phyloP scores from a whole-genome alignment of 92 coral and sea anemone species.

The Ricordea florida region DNA sequence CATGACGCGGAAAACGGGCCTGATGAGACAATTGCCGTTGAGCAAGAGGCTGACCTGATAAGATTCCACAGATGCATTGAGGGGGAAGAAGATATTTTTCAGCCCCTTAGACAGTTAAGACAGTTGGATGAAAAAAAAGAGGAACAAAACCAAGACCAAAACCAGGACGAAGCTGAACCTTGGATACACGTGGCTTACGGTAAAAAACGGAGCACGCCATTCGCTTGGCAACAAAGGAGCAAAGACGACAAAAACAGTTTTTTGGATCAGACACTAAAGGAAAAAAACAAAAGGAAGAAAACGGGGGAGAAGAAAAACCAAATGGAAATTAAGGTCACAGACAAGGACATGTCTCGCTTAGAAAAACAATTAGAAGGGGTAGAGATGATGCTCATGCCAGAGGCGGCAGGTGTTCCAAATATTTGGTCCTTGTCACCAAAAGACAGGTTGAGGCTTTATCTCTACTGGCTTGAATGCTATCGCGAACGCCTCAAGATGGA shows the following conservation, averaged over 20 bases:
- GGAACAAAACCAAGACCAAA: neutral
- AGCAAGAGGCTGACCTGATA: conserved; percentile 4
- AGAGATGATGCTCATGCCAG: conserved; percentile 29
- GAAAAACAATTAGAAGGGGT: neutral
- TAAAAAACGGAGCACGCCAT: too few species aligned
- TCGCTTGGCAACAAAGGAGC: neutral
- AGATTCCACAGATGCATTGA: conserved; percentile 23
- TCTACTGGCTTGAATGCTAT: conserved; percentile 45
- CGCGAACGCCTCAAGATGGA: conserved; percentile 14
- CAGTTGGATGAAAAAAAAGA: neutral
- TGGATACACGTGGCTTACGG: neutral
- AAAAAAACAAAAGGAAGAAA: neutral
- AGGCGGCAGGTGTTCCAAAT: conserved; percentile 16
- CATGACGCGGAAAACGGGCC: neutral
- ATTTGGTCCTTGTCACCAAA: conserved; percentile 54
- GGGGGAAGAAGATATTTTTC: conserved; percentile 28
- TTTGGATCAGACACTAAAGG: neutral
- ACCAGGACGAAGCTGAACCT: conserved; percentile 6
- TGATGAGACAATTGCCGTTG: conserved; percentile 23
- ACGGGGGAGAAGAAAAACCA: conserved; percentile 1
- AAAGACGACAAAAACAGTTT: too few species aligned
- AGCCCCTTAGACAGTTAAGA: neutral
- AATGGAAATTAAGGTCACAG: neutral
- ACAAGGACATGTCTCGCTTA: neutral
- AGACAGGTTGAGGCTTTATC: conserved; percentile 56